Percentiles rank a stretch among this genome's conserved stretches.
Evolutionary conservation across 2,113 vertebrate genomes (phyloP).

Genomic region (Ctenodactylus gundi): DNA sequence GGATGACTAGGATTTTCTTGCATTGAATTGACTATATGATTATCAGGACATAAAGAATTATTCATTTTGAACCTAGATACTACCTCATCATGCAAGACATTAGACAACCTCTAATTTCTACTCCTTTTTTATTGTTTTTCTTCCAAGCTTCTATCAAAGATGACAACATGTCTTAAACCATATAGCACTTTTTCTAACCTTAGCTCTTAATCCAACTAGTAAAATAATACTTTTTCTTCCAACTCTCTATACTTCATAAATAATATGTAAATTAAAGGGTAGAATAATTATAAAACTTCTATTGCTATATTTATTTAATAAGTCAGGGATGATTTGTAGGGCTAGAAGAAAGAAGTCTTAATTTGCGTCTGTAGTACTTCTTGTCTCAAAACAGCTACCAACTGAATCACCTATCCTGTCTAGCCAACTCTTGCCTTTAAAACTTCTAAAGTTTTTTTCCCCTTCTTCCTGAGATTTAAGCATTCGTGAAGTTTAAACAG

Average conservation of each 20-base stretch:
- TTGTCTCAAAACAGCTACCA: neutral
- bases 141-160: neutral
- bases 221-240: neutral
- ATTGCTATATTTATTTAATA: neutral
- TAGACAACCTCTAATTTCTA: neutral
- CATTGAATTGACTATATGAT: neutral
- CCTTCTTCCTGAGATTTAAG: neutral
- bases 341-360: neutral
- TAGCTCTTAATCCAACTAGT: neutral
- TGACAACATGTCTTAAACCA: neutral
- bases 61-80: neutral
- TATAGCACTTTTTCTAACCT: neutral
- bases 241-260: neutral
- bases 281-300: neutral
- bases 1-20: neutral
- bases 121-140: neutral
- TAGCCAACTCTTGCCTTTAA: neutral
- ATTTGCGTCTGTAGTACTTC: neutral
- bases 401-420: too few species aligned
- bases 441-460: neutral
- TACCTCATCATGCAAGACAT: neutral
- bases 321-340: neutral
- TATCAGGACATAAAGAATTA: neutral
- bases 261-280: neutral
- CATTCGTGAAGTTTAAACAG: neutral